Evolutionary conservation across 1,140 invertebrate genomes (phyloP).

Genomic region (Leptinotarsa defecta): DNA sequence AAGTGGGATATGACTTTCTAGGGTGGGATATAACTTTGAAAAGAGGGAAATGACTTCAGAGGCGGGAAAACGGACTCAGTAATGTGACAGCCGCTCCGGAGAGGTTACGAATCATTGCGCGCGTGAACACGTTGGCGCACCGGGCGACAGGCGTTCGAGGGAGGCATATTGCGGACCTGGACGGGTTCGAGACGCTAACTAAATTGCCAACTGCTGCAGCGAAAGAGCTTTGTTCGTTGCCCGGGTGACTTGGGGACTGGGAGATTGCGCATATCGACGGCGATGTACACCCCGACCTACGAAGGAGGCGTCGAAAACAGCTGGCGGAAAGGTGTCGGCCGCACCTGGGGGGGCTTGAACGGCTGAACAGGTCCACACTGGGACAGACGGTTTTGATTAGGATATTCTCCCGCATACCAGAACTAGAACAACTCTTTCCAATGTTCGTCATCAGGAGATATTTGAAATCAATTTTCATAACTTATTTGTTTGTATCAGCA

Average conservation of each 20-base stretch:
- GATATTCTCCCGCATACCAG: too few species aligned
- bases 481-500: too few species aligned
- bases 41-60: not conserved
- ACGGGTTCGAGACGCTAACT: conserved; percentile 20
- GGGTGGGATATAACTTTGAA: not conserved
- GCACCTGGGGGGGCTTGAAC: not conserved
- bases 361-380: too few species aligned
- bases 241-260: conserved; percentile 19
- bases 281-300: not conserved
- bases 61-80: not conserved
- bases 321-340: conserved; percentile 13
- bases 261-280: conserved; percentile 16
- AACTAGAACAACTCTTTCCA: too few species aligned
- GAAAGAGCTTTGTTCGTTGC: conserved; percentile 26
- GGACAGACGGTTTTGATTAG: too few species aligned
- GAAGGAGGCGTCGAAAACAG: conserved; percentile 8
- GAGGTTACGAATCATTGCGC: not conserved
- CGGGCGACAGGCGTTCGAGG: not conserved
- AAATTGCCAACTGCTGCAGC: conserved; percentile 17
- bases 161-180: conserved; percentile 15
- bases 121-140: not conserved
- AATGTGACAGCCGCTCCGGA: not conserved
- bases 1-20: too few species aligned
- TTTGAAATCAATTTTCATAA: too few species aligned
- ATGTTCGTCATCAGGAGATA: too few species aligned